Conservation (phyloP, 2,888 invertebrate genomes). For the Panorpa germanica region DNA sequence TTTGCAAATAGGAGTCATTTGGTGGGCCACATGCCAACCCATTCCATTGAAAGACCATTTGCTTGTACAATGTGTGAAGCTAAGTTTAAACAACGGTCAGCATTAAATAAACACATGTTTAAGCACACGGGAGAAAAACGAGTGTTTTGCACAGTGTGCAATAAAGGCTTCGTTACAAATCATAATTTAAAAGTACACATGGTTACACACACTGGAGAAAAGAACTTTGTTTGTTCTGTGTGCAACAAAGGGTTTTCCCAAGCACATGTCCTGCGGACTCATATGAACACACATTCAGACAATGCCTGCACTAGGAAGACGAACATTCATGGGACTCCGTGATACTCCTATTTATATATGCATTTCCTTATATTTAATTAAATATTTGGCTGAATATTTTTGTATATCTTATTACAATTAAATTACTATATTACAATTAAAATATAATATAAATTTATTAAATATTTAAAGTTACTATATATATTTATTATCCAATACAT, state of each 20-base stretch:
- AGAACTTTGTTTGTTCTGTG: conserved; percentile 9
- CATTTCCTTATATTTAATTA: too few species aligned
- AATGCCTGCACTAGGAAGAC: too few species aligned
- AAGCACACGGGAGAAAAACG: conserved; percentile 11
- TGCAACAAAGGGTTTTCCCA: conserved; percentile 10
- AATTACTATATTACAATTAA: too few species aligned
- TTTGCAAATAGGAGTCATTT: conserved; percentile 10
- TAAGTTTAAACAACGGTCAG: conserved; percentile 8
- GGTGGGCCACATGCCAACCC: conserved; percentile 8
- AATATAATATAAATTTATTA: too few species aligned
- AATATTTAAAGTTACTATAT: too few species aligned
- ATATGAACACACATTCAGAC: conserved; percentile 10
- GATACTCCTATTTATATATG: too few species aligned
- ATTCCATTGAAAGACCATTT: conserved; percentile 9
- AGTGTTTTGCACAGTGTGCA: conserved; percentile 8
- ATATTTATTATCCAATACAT: too few species aligned
- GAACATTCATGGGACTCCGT: too few species aligned
- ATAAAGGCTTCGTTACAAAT: conserved; percentile 10
- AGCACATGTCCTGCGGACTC: conserved; percentile 10
- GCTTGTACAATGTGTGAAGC: conserved; percentile 9
- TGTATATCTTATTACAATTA: too few species aligned
- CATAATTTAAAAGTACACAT: conserved; percentile 8
- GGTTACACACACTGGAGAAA: conserved; percentile 10
- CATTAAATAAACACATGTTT: conserved; percentile 9
- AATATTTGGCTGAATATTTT: too few species aligned